These are phyloP conservation scores for Hirundichthys speculiger DNA, from an alignment of 2,113 vertebrate species.

Conservation along the genomic window DNA sequence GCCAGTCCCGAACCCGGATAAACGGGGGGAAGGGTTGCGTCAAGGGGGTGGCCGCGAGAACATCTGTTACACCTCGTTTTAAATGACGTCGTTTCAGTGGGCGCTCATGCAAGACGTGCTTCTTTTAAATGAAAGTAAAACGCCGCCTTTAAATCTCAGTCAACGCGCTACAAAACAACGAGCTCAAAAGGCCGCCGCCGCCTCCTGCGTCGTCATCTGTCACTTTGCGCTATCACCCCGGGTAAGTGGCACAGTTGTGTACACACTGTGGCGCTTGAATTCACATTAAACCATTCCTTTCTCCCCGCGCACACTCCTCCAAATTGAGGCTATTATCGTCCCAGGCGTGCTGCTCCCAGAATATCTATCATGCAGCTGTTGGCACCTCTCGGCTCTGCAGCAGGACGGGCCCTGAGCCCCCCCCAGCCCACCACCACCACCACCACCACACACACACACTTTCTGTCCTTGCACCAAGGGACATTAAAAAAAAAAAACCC, in stretches of 20 bases:
- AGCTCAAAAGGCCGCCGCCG: no score
- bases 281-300: conserved; percentile 45
- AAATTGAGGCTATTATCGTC: conserved; percentile 75
- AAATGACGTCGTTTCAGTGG: no score
- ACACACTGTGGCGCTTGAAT: conserved; percentile 58
- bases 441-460: no score
- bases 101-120: no score
- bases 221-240: conserved; percentile 13
- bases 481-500: neutral
- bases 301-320: conserved; percentile 53
- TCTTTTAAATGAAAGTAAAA: no score
- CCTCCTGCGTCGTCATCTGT: neutral
- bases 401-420: conserved; percentile 51
- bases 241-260: conserved; percentile 49
- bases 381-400: conserved; percentile 65
- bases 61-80: no score
- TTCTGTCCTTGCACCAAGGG: conserved; percentile 23
- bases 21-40: no score
- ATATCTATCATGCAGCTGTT: conserved; percentile 73
- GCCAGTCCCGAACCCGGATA: no score
- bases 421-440: conserved; percentile 2
- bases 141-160: no score
- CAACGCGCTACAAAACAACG: no score
- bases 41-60: no score
- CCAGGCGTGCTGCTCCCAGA: conserved; percentile 63